Evolutionary conservation across 1,140 invertebrate species (phyloP).

Genomic region (Spodoptera litura): DNA sequence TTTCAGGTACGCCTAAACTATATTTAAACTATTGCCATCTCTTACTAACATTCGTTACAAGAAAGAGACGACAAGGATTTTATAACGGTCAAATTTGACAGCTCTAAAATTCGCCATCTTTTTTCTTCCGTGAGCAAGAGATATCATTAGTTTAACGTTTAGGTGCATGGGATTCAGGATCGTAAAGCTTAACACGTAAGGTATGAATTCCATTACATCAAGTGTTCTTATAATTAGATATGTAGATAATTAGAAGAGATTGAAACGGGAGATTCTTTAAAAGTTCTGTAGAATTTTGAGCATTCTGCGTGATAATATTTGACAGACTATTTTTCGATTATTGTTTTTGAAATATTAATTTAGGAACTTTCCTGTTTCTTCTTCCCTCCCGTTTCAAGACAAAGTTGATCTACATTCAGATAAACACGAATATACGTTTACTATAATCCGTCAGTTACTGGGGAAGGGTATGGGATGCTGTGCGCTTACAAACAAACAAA

Average conservation of each 20-base stretch:
- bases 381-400: slow-evolving; percentile 37
- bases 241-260: slow-evolving; percentile 52
- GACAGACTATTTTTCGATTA: background rate
- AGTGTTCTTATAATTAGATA: slow-evolving; percentile 54
- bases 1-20: background rate
- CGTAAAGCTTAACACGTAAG: background rate
- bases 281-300: slow-evolving; percentile 11
- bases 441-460: background rate
- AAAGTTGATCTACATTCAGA: slow-evolving; percentile 47
- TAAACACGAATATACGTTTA: slow-evolving; percentile 47
- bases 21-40: no score
- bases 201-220: slow-evolving; percentile 38
- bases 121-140: no score
- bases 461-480: slow-evolving; percentile 43
- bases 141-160: no score
- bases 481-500: slow-evolving; percentile 55
- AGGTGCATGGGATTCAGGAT: no score
- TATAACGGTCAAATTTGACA: no score
- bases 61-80: no score
- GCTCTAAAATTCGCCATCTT: no score
- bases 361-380: background rate
- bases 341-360: background rate
- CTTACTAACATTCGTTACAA: no score
- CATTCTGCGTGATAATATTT: background rate
- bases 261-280: slow-evolving; percentile 26